Conservation (phyloP, 2,888 invertebrate genomes). For the Erebia ligea region DNA sequence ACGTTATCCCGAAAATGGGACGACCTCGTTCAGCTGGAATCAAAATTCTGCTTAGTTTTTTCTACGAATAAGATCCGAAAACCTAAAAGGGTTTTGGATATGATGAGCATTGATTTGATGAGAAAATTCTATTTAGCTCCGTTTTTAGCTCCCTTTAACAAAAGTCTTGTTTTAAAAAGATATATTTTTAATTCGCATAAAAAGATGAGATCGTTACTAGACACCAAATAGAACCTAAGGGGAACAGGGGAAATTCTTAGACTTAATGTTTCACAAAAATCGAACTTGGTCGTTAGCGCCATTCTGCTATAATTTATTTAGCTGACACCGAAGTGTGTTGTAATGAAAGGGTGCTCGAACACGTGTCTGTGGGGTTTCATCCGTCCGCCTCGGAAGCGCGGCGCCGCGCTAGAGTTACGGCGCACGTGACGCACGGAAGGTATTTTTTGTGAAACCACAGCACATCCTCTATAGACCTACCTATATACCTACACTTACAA, state of each 20-base stretch:
- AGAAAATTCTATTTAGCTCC: no score
- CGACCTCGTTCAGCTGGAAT: neutral
- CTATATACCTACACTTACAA: conserved; percentile 28
- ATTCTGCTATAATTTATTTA: neutral
- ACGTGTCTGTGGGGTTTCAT: conserved; percentile 60
- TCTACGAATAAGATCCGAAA: no score
- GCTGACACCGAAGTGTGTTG: conserved; percentile 23
- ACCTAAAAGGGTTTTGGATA: no score
- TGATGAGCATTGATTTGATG: no score
- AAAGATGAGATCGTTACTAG: neutral
- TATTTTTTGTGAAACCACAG: conserved; percentile 54
- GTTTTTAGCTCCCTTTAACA: no score
- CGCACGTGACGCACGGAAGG: conserved; percentile 65
- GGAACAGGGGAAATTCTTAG: neutral
- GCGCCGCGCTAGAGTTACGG: conserved; percentile 60
- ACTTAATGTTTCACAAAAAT: neutral
- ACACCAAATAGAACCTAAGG: neutral
- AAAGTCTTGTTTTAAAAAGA: no score
- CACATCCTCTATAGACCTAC: conserved; percentile 43
- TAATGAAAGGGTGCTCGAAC: conserved; percentile 44
- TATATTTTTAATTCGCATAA: neutral
- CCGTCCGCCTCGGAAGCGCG: conserved; percentile 63
- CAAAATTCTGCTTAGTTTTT: no score
- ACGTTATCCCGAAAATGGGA: conserved; percentile 8
- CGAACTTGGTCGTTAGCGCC: neutral